Base-by-base conservation (phyloP, 2,888 invertebrate genomes). In the Drosophila birchii region DNA sequence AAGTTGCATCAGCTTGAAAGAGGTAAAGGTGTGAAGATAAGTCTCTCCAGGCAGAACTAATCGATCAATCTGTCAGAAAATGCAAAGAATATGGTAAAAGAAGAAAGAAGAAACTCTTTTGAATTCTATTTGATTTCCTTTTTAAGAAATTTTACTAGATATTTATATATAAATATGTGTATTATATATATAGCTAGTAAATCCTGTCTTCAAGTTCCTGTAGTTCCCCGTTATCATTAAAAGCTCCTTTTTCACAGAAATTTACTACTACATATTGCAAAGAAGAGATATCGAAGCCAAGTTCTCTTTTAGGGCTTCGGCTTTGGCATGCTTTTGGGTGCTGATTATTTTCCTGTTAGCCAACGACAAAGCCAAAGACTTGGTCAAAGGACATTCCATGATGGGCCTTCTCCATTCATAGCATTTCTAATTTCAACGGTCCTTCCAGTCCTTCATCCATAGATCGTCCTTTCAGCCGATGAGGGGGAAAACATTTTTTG, bases 61-160 rank as follows among this genome's bases (percentile, higher is more conserved):
- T 83, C 88, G 83, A 76, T 83, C 88, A 86, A 68, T 57, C 71
- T 83, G 88, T 78, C 83, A 80, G 73, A 73, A 80, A 23, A 18
- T 64, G 53, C 7, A n/a, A 29, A 49, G 11, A 11, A 16, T 26
- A 39, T 7, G 9, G 34, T 6, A 20, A 20, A 16, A 6, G 18
- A 32, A 7, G 5, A 0, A 3, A 43, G 23, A 1, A 4, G 49
- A 20, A 20, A 51, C 9, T 51, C 16, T 20, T 39, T 32, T 58
- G 34, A 41, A 60, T 41, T 14, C 11, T n/a, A 18, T 60, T 58
- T 41, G 2, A 16, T 23, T 12, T 34, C 32, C 32, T 18, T 18
- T 2, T 8, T 14, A 14, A 20, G 20, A 14, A 12, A 16, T 8
- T 18, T 14, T 12, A 20, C 29, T 29, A 29, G 29, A 5, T 29